Percentiles rank a stretch among this genome's conserved stretches.
Evolutionary conservation across 1,140 invertebrate genomes (phyloP).

Genomic region (Paramacrobiotus metropolitanus): DNA sequence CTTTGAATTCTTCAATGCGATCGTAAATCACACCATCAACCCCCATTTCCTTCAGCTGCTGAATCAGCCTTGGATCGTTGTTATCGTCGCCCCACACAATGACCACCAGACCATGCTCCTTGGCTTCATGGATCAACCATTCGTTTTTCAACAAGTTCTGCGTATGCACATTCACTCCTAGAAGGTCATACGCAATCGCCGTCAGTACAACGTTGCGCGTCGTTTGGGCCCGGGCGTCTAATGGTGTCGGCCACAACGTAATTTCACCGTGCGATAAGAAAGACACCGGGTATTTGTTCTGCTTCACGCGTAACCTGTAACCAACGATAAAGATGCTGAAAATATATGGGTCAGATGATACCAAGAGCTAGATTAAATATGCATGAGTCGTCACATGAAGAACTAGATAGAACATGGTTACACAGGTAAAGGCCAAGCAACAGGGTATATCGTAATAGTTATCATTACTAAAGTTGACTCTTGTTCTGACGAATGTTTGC

Average conservation of each 20-base stretch:
- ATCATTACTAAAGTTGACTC: too few species aligned
- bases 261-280: conserved; percentile 70
- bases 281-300: conserved; percentile 81
- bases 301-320: conserved; percentile 49
- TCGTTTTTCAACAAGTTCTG: conserved; percentile 58
- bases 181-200: conserved; percentile 30
- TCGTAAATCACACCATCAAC: conserved; percentile 82
- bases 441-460: too few species aligned
- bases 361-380: background rate
- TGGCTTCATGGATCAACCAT: conserved; percentile 46
- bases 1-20: background rate
- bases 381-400: too few species aligned
- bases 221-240: conserved; percentile 47
- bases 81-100: conserved; percentile 94
- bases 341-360: too few species aligned
- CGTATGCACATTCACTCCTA: conserved; percentile 68
- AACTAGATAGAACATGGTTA: too few species aligned
- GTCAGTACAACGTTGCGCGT: conserved; percentile 34
- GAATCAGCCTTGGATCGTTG: conserved; percentile 61
- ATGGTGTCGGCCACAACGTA: conserved; percentile 49
- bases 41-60: conserved; percentile 55
- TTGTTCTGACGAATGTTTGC: too few species aligned
- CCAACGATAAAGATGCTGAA: conserved; percentile 10
- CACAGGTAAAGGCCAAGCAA: too few species aligned
- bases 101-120: conserved; percentile 49